Evolutionary conservation across 2,888 invertebrate species (phyloP), one percentile per base, ranked within the genome.

Genomic region (Cataglyphis rosenhaueri): DNA sequence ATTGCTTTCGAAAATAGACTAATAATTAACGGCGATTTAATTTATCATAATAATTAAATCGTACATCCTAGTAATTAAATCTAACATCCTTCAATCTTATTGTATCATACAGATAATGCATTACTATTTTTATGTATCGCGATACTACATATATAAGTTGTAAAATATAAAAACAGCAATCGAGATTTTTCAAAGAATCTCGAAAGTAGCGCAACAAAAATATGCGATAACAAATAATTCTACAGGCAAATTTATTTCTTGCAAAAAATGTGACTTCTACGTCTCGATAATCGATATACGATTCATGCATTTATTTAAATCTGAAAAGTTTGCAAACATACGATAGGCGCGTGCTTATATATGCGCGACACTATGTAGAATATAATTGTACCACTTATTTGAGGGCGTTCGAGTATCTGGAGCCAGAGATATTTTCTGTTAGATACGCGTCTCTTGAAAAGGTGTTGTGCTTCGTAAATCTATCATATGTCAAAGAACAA

Each of bases 321-420:
- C 73, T 82, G 75, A 64, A 25, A 85, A 88, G 68, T 81, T 82
- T 70, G 61, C 71, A 52, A 64, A 52, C n/a, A 52, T 52, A 52
- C 61, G 71, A 84, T 38, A 74, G 66, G 44, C 64, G 25, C 32
- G 57, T 38, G 38, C 15, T 29, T 21, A 32, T 52, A 32, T n/a
- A 32, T 38, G 61, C 41, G 74, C 64, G 59, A 35, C 66, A 62
- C 61, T 79, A 64, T 29, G 65, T 86, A 62, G 78, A 83, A 52
- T 84, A 81, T 83, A 85, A 89, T 88, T 86, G 88, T 89, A 89
- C 85, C 86, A 89, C 89, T 89, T 88, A 89, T 85, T 70, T 83
- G 66, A 78, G 29, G 78, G 81, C 82, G 82, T 84, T 55, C 44
- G 48, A 65, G 66, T 83, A 81, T 55, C 44, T 9, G n/a, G 18